Percentiles rank a stretch among this genome's conserved stretches.
phyloP scores from a whole-genome alignment of 2,113 vertebrate species.

The Tragelaphus imberbis region DNA sequence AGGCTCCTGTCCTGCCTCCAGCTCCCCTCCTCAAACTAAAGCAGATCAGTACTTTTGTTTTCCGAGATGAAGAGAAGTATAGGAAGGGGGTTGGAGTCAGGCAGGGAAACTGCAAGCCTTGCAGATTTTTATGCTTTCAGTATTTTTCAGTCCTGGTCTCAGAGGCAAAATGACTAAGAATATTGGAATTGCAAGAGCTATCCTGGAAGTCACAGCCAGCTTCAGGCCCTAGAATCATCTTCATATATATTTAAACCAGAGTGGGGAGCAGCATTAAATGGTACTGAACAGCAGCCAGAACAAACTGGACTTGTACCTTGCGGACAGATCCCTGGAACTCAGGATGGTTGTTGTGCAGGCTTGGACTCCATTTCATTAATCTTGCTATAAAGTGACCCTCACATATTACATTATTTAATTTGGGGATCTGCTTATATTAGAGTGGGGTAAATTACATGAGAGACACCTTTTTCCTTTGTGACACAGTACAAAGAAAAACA shows the following conservation, averaged over 20 bases:
- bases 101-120: not conserved
- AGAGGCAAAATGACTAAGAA: not conserved
- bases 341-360: not conserved
- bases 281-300: not conserved
- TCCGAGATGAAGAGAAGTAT: too few relatives aligned
- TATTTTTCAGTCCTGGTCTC: not conserved
- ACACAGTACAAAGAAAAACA: not conserved
- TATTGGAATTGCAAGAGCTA: not conserved
- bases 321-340: not conserved
- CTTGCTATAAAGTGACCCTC: not conserved
- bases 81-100: not conserved
- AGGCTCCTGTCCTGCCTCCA: not conserved
- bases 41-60: not conserved
- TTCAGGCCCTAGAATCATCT: not conserved
- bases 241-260: not conserved
- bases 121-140: not conserved
- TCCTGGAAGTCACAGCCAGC: not conserved
- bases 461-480: not conserved
- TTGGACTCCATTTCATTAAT: not conserved
- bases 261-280: not conserved
- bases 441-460: not conserved
- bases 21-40: not conserved
- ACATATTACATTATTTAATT: not conserved
- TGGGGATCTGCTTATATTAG: not conserved
- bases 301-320: not conserved